Conservation (phyloP, 2,888 invertebrate genomes). For the Mythimna lalbum region DNA sequence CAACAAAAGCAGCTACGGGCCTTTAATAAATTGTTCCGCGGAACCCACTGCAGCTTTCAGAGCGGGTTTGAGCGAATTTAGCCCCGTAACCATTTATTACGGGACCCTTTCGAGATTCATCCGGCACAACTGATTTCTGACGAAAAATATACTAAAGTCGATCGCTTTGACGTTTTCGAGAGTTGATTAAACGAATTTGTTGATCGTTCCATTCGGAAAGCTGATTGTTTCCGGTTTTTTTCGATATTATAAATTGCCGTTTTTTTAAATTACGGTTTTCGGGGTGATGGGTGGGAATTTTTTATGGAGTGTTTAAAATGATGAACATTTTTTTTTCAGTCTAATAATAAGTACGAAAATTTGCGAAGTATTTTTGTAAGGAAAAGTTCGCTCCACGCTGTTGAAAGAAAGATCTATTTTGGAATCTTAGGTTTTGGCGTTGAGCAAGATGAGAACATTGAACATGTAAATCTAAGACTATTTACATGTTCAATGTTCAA, state of each 20-base stretch:
- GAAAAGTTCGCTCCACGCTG: not conserved
- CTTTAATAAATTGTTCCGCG: slow-evolving; percentile 85
- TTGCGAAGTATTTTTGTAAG: not conserved
- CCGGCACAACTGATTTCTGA: slow-evolving; percentile 74
- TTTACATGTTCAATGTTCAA: too few species aligned
- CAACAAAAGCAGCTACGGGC: slow-evolving; percentile 78
- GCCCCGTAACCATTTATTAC: slow-evolving; percentile 76
- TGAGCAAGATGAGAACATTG: too few species aligned
- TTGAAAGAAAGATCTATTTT: not conserved
- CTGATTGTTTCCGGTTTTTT: slow-evolving; percentile 45
- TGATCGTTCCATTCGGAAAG: slow-evolving; percentile 48
- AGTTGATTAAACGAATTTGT: slow-evolving; percentile 63
- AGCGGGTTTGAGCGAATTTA: slow-evolving; percentile 71
- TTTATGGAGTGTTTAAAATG: slow-evolving; percentile 32
- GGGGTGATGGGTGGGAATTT: slow-evolving; percentile 5
- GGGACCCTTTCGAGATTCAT: slow-evolving; percentile 67
- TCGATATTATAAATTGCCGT: slow-evolving; percentile 31
- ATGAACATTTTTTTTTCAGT: slow-evolving; percentile 14
- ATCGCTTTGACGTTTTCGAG: slow-evolving; percentile 59
- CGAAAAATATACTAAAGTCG: slow-evolving; percentile 60
- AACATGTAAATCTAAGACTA: too few species aligned
- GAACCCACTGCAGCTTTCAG: slow-evolving; percentile 77
- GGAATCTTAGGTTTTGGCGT: not conserved
- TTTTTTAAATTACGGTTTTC: slow-evolving; percentile 41
- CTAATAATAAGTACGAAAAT: not conserved